Conservation (phyloP, 2,797 vertebrate genomes). For the Remorina albescens region DNA sequence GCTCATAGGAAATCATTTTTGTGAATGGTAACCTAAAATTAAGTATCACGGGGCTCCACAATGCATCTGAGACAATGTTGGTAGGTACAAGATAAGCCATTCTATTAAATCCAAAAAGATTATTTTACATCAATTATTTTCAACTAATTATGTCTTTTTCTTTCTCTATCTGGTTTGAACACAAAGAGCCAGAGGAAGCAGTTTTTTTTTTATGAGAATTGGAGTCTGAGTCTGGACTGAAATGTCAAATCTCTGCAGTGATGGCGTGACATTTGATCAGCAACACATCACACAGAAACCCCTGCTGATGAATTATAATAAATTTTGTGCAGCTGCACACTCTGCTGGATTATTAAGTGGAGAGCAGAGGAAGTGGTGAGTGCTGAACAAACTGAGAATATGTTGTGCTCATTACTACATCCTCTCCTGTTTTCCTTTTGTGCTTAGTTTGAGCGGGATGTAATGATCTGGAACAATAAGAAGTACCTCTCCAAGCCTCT, state of each 20-base stretch:
- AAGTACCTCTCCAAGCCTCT: conserved; percentile 86
- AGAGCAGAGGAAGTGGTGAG: neutral
- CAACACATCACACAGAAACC: conserved; percentile 22
- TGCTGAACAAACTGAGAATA: neutral
- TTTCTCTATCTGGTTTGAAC: conserved; percentile 6
- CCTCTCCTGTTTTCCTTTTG: neutral
- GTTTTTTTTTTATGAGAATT: conserved; percentile 2
- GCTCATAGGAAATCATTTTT: neutral
- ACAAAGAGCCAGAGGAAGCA: neutral
- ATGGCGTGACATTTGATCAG: conserved; percentile 59
- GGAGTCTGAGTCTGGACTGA: conserved; percentile 10
- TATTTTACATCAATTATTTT: neutral
- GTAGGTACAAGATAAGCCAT: neutral
- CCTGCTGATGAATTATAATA: conserved; percentile 39
- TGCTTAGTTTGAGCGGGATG: conserved; percentile 87
- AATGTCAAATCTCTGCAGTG: conserved; percentile 62
- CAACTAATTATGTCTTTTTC: neutral
- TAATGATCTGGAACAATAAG: conserved; percentile 94
- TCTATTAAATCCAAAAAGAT: neutral
- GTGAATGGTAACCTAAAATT: neutral
- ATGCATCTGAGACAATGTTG: neutral
- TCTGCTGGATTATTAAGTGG: conserved; percentile 4
- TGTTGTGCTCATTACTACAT: no score
- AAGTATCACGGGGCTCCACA: neutral
- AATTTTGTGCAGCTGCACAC: neutral